phyloP scores from a whole-genome alignment of 2,888 invertebrate species.

The Norana najaformis region DNA sequence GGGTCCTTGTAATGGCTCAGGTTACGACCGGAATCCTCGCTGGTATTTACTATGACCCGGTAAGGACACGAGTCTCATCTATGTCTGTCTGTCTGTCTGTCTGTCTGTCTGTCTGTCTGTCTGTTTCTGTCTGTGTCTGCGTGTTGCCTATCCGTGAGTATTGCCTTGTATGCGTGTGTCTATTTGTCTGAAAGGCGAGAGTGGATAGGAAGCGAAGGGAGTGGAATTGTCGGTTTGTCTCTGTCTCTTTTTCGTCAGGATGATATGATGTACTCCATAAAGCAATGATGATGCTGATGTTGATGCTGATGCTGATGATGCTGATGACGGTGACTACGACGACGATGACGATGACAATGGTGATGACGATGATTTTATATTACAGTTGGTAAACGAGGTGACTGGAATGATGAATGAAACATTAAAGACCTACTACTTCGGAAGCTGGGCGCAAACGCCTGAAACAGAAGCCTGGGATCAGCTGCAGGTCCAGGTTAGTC shows the following conservation, averaged over 20 bases:
- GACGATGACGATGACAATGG: background rate
- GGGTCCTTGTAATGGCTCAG: slow-evolving; percentile 10
- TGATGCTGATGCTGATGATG: background rate
- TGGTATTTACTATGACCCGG: slow-evolving; percentile 24
- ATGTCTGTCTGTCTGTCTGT: background rate
- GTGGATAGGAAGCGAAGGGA: too few species aligned
- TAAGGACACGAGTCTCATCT: background rate
- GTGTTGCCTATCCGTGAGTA: background rate
- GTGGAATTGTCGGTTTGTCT: too few species aligned
- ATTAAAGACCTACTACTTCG: background rate
- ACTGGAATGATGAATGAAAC: background rate
- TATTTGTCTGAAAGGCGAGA: too few species aligned
- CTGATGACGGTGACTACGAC: background rate
- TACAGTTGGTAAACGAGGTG: background rate
- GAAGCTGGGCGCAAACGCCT: background rate
- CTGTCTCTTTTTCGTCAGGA: too few species aligned
- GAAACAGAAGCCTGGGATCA: background rate
- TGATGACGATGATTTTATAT: background rate
- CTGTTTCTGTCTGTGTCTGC: background rate
- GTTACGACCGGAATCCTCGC: slow-evolving; percentile 28
- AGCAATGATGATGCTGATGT: background rate
- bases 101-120: background rate
- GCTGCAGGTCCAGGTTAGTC: background rate
- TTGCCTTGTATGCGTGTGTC: too few species aligned
- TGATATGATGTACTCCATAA: background rate